Conservation (phyloP, 2,888 invertebrate species). For the Callyntrura guangdongensis region DNA sequence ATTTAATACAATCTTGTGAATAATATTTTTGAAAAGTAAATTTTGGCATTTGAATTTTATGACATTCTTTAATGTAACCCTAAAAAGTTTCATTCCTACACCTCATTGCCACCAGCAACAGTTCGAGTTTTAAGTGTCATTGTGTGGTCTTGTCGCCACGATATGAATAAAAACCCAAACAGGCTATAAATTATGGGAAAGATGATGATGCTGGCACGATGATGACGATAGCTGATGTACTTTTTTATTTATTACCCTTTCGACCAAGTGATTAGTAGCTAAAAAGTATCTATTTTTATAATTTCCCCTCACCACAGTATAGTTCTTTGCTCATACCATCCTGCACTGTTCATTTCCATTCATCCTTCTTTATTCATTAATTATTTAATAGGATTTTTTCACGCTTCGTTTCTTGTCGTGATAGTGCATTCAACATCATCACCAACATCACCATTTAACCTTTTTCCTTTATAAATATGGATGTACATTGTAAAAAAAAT, state of each 20-base stretch:
- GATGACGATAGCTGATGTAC: background rate
- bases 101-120: background rate
- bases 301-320: background rate
- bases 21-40: too few species aligned
- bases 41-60: too few species aligned
- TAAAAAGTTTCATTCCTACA: background rate
- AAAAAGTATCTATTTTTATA: background rate
- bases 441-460: background rate
- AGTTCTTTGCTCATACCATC: background rate
- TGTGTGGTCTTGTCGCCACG: background rate
- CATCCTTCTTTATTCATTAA: conserved; percentile 45
- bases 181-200: conserved; percentile 19
- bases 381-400: conserved; percentile 53
- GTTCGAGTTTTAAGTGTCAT: background rate
- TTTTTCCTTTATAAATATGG: background rate
- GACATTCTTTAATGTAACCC: background rate
- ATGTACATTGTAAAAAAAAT: too few species aligned
- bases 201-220: too few species aligned
- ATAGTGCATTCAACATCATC: conserved; percentile 18
- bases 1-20: too few species aligned
- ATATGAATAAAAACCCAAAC: background rate
- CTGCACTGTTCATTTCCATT: conserved; percentile 35
- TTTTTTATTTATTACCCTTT: background rate
- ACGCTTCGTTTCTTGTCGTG: conserved; percentile 57
- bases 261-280: background rate